phyloP scores from a whole-genome alignment of 2,888 invertebrate species.

The Coenonympha glycerion region DNA sequence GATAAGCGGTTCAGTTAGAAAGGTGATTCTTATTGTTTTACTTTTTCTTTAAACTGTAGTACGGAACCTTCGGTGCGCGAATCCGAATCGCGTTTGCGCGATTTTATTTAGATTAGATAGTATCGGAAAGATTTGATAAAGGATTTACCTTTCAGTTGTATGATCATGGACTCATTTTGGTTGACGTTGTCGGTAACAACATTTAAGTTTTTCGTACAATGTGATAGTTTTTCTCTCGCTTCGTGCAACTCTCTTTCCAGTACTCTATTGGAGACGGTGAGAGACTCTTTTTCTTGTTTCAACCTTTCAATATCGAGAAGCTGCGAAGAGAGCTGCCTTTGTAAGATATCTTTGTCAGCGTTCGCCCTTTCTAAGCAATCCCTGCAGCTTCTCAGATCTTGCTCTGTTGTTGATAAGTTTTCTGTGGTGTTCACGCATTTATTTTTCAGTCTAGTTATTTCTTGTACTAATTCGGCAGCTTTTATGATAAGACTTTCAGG shows the following conservation, averaged over 20 bases:
- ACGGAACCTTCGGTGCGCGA: no score
- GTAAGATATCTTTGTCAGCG: conserved; percentile 83
- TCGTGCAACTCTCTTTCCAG: conserved; percentile 84
- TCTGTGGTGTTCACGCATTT: conserved; percentile 77
- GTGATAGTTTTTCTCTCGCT: conserved; percentile 79
- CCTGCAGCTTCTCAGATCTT: conserved; percentile 79
- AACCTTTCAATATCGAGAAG: conserved; percentile 82
- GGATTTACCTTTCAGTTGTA: conserved; percentile 79
- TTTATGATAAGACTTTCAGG: conserved; percentile 85
- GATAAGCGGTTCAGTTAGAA: no score
- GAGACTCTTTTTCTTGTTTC: conserved; percentile 85
- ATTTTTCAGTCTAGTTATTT: conserved; percentile 79
- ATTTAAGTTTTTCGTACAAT: conserved; percentile 79
- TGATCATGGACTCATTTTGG: conserved; percentile 80
- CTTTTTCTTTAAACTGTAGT: no score
- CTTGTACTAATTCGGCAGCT: conserved; percentile 86
- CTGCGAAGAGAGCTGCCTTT: conserved; percentile 82
- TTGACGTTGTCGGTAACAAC: conserved; percentile 81
- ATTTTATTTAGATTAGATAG: no score
- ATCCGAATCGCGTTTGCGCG: no score
- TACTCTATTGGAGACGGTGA: conserved; percentile 82
- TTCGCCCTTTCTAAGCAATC: conserved; percentile 80
- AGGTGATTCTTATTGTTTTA: no score
- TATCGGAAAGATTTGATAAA: neutral
- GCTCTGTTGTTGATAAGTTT: conserved; percentile 77